Percentiles rank a stretch among this genome's conserved stretches.
Conservation (phyloP, 2,797 vertebrate species). For the Peromyscus attwateri region DNA sequence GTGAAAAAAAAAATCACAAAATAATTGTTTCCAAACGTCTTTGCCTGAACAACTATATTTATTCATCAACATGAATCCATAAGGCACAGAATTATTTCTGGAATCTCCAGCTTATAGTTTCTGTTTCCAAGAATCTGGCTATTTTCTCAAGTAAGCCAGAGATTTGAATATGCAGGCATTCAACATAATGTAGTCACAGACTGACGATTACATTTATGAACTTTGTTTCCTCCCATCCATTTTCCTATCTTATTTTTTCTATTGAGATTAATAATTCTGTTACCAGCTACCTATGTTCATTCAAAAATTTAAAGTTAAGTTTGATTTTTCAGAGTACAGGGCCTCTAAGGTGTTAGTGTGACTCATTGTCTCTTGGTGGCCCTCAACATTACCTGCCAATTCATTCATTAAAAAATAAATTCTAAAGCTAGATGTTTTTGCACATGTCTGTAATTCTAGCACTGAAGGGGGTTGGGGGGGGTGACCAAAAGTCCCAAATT, state of each 20-base stretch:
- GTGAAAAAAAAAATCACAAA: slow-evolving; percentile 6
- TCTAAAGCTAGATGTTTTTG: not conserved
- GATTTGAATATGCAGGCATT: not conserved
- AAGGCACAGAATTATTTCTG: not conserved
- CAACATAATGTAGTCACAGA: not conserved
- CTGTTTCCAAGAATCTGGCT: not conserved
- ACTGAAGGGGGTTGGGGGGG: too few species aligned
- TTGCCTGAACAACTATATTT: not conserved
- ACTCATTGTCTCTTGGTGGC: not conserved
- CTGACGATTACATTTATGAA: not conserved
- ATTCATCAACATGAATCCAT: not conserved
- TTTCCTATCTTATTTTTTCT: not conserved
- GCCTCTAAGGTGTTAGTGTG: not conserved
- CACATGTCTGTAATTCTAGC: not conserved
- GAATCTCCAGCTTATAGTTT: slow-evolving; percentile 17
- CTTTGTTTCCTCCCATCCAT: not conserved
- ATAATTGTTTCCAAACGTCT: not conserved
- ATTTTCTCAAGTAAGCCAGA: not conserved
- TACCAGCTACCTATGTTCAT: not conserved
- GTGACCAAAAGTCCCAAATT: not conserved
- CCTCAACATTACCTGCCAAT: not conserved
- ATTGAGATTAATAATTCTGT: not conserved
- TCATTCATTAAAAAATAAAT: not conserved
- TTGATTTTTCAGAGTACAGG: not conserved
- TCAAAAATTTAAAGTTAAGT: slow-evolving; percentile 9